phyloP scores from a whole-genome alignment of 92 coral and sea anemone species.

The Pocillopora meandrina region DNA sequence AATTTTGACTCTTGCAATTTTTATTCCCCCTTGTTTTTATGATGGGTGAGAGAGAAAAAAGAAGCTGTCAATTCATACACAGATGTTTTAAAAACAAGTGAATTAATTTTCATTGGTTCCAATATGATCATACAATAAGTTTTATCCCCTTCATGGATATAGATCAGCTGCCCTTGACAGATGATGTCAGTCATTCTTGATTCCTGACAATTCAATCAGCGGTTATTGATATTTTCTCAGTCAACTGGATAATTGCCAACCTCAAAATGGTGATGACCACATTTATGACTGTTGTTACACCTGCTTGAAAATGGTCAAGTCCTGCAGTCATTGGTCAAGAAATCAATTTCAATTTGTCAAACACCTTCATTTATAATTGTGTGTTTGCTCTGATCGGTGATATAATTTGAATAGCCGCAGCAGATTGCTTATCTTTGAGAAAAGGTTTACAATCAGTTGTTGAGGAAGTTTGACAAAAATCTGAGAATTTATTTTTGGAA shows the following conservation, averaged over 20 bases:
- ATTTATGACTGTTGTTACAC: background rate
- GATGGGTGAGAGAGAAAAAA: background rate
- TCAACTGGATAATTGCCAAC: background rate
- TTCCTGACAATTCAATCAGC: background rate
- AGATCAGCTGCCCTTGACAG: background rate
- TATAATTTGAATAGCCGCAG: background rate
- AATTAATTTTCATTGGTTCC: background rate
- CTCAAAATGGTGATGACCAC: background rate
- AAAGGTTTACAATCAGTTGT: too few relatives aligned
- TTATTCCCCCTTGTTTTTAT: too few relatives aligned
- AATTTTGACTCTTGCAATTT: too few relatives aligned
- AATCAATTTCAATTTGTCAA: constrained; percentile 21
- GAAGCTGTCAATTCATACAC: background rate
- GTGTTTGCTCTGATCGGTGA: background rate
- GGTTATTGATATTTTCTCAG: background rate
- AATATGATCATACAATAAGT: background rate
- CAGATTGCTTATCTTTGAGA: background rate
- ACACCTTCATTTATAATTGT: background rate
- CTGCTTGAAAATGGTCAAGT: background rate
- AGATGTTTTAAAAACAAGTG: background rate
- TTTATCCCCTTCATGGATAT: background rate
- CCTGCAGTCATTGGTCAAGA: constrained; percentile 9
- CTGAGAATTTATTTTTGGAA: background rate
- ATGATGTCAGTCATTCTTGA: background rate
- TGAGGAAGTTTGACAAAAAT: background rate